Evolutionary conservation across 2,797 vertebrate genomes (phyloP).

Genomic region (Telmatherina bonti): DNA sequence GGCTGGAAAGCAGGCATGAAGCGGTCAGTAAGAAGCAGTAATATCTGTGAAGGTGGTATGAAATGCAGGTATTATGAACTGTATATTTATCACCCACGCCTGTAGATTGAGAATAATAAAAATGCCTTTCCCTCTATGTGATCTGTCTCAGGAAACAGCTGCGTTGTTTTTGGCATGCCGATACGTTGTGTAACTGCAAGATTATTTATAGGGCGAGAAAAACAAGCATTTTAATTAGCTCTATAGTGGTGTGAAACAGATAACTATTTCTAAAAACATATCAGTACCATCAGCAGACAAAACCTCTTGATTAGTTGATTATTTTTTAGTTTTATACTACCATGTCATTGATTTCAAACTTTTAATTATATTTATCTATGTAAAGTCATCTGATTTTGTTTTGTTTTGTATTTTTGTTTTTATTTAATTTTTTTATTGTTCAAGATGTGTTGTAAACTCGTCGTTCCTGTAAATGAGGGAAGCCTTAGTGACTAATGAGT

Average conservation of each 20-base stretch:
- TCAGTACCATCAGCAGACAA: constrained; percentile 20
- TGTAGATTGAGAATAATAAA: constrained; percentile 23
- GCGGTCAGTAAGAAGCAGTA: constrained; percentile 73
- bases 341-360: no score
- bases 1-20: constrained; percentile 82
- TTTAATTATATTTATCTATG: no score
- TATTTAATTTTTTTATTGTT: no score
- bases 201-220: constrained; percentile 28
- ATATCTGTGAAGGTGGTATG: constrained; percentile 17
- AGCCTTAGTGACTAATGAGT: no score
- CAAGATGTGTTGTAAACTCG: no score
- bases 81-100: constrained; percentile 9
- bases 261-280: constrained; percentile 34
- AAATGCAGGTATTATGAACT: constrained; percentile 25
- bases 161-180: constrained; percentile 49
- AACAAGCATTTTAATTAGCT: constrained; percentile 11
- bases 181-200: constrained; percentile 19
- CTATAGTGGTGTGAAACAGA: constrained; percentile 13
- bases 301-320: constrained; percentile 16
- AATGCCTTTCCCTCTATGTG: constrained; percentile 31
- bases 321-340: no score
- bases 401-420: no score
- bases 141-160: constrained; percentile 28
- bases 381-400: no score
- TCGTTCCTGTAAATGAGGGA: no score